A percentile compares a stretch with the other conserved stretches of the same genome.
These are phyloP conservation scores for Trissolcus japonicus DNA, from an alignment of 2,888 invertebrate species.

Conservation along the genomic window DNA sequence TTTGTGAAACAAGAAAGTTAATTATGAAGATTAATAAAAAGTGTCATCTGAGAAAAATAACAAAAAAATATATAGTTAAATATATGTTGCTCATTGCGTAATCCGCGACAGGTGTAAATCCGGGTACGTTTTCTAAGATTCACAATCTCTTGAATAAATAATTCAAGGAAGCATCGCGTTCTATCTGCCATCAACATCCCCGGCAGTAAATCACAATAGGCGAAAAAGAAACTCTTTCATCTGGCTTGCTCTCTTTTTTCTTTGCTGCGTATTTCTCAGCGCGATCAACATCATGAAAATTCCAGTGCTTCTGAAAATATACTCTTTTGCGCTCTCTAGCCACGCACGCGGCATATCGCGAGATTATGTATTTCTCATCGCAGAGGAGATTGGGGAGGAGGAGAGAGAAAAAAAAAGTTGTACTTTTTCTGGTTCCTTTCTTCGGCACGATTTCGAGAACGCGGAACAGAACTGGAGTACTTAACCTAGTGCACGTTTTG, in stretches of 20 bases:
- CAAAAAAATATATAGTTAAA: neutral
- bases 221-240: slow-evolving; percentile 31
- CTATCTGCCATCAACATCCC: slow-evolving; percentile 28
- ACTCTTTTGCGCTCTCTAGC: slow-evolving; percentile 67
- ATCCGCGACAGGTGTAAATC: slow-evolving; percentile 65
- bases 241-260: slow-evolving; percentile 28
- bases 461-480: slow-evolving; percentile 59
- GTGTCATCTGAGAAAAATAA: neutral
- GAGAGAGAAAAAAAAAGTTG: neutral
- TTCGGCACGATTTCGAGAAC: slow-evolving; percentile 15
- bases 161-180: slow-evolving; percentile 40
- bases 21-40: neutral
- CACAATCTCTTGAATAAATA: slow-evolving; percentile 48
- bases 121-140: slow-evolving; percentile 46
- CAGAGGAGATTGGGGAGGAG: too few relatives aligned
- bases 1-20: too few relatives aligned
- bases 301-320: slow-evolving; percentile 70
- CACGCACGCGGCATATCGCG: slow-evolving; percentile 49
- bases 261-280: slow-evolving; percentile 28
- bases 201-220: slow-evolving; percentile 23
- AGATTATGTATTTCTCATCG: slow-evolving; percentile 26
- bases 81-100: slow-evolving; percentile 68
- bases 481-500: slow-evolving; percentile 74
- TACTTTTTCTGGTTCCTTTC: neutral
- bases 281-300: slow-evolving; percentile 71